Conservation (phyloP, 2,888 invertebrate genomes). For the Boloria euphrosyne region DNA sequence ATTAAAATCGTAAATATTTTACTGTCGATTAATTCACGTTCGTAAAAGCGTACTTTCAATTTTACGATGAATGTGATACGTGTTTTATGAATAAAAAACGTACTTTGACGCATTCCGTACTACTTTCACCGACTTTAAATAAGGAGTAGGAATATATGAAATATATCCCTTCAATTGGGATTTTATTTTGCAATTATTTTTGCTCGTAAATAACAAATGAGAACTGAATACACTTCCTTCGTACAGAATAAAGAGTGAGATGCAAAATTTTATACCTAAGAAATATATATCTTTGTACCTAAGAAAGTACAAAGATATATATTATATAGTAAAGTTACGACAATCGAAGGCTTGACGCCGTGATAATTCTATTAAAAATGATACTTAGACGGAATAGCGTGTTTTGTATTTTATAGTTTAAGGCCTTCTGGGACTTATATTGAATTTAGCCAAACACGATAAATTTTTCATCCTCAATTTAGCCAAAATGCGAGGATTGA, state of each 20-base stretch:
- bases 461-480: constrained; percentile 1
- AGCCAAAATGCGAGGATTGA: neutral
- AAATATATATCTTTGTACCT: too few relatives aligned
- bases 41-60: too few relatives aligned
- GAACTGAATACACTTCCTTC: constrained; percentile 24
- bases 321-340: constrained; percentile 21
- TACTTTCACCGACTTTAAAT: too few relatives aligned
- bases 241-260: constrained; percentile 28
- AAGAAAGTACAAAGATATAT: constrained; percentile 39
- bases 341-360: constrained; percentile 13
- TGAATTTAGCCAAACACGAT: too few relatives aligned
- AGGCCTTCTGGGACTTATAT: constrained; percentile 13
- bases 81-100: too few relatives aligned
- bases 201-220: neutral
- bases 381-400: constrained; percentile 35
- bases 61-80: too few relatives aligned
- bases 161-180: too few relatives aligned
- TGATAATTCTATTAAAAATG: constrained; percentile 28
- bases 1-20: too few relatives aligned
- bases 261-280: constrained; percentile 22
- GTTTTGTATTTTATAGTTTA: constrained; percentile 25
- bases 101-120: too few relatives aligned
- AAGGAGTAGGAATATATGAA: too few relatives aligned
- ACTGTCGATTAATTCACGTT: too few relatives aligned
- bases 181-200: too few relatives aligned